Conservation (phyloP, 2,113 vertebrate genomes). For the Dicaeum eximium region DNA sequence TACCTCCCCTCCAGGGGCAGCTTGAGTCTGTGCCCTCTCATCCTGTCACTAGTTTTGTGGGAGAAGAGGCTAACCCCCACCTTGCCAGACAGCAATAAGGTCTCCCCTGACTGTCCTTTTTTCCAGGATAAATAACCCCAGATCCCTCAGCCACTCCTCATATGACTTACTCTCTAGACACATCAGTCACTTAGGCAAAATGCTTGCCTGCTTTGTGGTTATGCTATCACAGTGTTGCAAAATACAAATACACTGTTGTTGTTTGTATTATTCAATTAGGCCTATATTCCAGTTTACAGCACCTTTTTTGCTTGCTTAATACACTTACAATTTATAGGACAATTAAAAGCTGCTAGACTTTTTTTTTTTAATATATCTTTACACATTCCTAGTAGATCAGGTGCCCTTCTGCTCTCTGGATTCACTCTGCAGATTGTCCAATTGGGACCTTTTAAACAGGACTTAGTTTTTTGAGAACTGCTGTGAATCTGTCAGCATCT, state of each 20-base stretch:
- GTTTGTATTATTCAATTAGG: neutral
- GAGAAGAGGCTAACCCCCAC: neutral
- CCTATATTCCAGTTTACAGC: neutral
- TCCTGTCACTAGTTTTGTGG: neutral
- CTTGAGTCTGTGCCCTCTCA: neutral
- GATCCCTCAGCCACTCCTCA: rapidly evolving
- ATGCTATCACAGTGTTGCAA: neutral
- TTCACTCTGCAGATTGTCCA: neutral
- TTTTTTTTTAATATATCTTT: neutral
- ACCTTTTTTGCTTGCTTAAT: neutral
- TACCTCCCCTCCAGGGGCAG: rapidly evolving
- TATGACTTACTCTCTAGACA: too few species aligned
- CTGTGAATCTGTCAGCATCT: neutral
- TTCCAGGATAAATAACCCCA: neutral
- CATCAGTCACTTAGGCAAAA: neutral
- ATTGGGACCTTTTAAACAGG: neutral
- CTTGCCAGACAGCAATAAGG: neutral
- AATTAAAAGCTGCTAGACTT: neutral
- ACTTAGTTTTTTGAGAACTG: neutral
- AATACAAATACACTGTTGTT: neutral
- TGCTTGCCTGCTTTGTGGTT: neutral
- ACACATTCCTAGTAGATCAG: neutral
- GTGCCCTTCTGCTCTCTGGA: neutral
- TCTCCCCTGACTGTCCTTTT: neutral
- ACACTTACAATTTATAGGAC: neutral